A percentile compares a stretch with the other conserved stretches of the same genome.
These are phyloP conservation scores for Camelus dromedarius DNA, from an alignment of 2,113 vertebrate species.

Conservation along the genomic window DNA sequence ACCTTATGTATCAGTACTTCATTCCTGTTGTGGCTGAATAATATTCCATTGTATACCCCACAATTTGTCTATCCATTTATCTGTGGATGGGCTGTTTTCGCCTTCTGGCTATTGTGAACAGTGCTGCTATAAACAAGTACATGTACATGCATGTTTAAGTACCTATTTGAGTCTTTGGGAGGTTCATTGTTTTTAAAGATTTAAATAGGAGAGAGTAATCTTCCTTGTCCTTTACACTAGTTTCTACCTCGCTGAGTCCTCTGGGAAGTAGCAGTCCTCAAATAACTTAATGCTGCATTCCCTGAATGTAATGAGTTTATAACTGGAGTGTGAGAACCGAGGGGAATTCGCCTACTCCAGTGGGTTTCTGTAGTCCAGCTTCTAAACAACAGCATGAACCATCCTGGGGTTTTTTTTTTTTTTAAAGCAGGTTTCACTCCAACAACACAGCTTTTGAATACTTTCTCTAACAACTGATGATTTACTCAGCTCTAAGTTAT, in stretches of 20 bases:
- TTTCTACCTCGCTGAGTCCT: not conserved
- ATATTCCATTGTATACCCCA: not conserved
- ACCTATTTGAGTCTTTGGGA: not conserved
- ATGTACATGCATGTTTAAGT: not conserved
- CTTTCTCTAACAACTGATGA: not conserved
- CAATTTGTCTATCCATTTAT: not conserved
- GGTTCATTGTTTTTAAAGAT: conserved; percentile 35
- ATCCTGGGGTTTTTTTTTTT: not conserved
- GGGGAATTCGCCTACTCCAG: not conserved
- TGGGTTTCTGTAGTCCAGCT: not conserved
- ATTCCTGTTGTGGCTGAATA: not conserved
- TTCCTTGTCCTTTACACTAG: not conserved
- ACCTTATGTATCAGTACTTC: not conserved
- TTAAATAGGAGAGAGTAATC: not conserved
- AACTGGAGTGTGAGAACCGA: not conserved
- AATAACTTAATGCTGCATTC: not conserved
- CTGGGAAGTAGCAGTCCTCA: not conserved
- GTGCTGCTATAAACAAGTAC: not conserved
- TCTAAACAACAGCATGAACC: conserved; percentile 19
- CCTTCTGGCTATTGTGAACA: not conserved
- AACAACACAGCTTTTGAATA: not conserved
- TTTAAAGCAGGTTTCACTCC: not conserved
- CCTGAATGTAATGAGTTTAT: not conserved
- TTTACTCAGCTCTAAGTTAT: not conserved
- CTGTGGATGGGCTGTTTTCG: not conserved